Conservation (phyloP, 2,888 invertebrate species). For the Eupsilia transversa region DNA sequence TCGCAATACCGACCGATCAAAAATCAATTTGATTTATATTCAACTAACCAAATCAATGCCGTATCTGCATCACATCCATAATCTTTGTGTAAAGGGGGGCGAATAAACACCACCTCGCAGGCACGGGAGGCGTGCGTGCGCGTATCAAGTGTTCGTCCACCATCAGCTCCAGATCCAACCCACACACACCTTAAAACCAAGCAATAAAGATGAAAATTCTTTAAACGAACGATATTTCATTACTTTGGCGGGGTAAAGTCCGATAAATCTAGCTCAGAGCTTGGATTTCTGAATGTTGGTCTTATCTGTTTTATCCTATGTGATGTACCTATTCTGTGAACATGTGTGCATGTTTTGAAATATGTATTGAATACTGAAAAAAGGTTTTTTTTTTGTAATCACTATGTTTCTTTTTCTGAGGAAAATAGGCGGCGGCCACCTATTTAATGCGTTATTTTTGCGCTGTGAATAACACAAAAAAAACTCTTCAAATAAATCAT, state of each 20-base stretch:
- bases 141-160: constrained; percentile 79
- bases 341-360: constrained; percentile 13
- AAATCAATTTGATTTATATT: not conserved
- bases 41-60: constrained; percentile 20
- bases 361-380: constrained; percentile 8
- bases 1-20: too few relatives aligned
- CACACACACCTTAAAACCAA: constrained; percentile 46
- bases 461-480: not conserved
- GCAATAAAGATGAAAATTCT: constrained; percentile 60
- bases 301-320: constrained; percentile 71
- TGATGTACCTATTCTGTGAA: constrained; percentile 28
- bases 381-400: not conserved
- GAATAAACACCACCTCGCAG: constrained; percentile 82
- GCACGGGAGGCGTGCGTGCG: constrained; percentile 81
- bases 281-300: constrained; percentile 77
- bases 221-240: constrained; percentile 6
- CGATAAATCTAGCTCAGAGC: constrained; percentile 79
- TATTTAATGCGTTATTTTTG: not conserved
- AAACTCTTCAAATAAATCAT: not conserved
- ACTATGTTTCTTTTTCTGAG: not conserved
- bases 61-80: constrained; percentile 54
- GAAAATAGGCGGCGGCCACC: too few relatives aligned
- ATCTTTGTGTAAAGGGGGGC: constrained; percentile 78
- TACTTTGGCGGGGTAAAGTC: constrained; percentile 64
- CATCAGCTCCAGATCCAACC: constrained; percentile 51